Evolutionary conservation across 37 sponge, comb jelly and placozoan species (phyloP).

Genomic region (Aphrocallistes beatrix): DNA sequence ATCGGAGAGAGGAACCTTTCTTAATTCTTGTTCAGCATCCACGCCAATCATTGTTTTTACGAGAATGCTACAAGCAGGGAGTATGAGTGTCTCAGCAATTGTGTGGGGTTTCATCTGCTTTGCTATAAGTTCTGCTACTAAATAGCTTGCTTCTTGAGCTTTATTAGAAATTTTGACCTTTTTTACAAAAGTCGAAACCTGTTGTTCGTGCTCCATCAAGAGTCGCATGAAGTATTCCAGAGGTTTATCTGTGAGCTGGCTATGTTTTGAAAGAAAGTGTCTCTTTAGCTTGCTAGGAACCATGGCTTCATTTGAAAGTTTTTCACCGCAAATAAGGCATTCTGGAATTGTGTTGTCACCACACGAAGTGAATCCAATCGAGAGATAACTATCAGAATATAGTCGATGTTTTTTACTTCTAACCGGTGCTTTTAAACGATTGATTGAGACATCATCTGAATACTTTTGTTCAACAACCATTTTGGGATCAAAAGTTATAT

Average conservation of each 20-base stretch:
- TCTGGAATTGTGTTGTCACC: not conserved
- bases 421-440: too few relatives aligned
- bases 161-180: not conserved
- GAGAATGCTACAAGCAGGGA: not conserved
- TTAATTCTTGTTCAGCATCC: not conserved
- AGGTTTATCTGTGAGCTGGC: not conserved
- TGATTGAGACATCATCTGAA: too few relatives aligned
- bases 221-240: not conserved
- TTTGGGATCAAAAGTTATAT: too few relatives aligned
- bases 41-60: not conserved
- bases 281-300: not conserved
- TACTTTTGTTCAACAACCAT: too few relatives aligned
- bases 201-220: not conserved
- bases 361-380: constrained; percentile 6
- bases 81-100: not conserved
- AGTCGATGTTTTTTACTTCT: too few relatives aligned
- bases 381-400: not conserved
- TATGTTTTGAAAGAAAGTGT: not conserved
- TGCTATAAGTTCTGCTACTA: not conserved
- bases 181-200: not conserved
- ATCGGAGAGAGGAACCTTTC: not conserved
- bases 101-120: not conserved
- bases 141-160: constrained; percentile 2
- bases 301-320: not conserved
- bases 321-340: not conserved